Evolutionary conservation across 2,888 invertebrate genomes (phyloP).

Genomic region (Rhagium mordax): DNA sequence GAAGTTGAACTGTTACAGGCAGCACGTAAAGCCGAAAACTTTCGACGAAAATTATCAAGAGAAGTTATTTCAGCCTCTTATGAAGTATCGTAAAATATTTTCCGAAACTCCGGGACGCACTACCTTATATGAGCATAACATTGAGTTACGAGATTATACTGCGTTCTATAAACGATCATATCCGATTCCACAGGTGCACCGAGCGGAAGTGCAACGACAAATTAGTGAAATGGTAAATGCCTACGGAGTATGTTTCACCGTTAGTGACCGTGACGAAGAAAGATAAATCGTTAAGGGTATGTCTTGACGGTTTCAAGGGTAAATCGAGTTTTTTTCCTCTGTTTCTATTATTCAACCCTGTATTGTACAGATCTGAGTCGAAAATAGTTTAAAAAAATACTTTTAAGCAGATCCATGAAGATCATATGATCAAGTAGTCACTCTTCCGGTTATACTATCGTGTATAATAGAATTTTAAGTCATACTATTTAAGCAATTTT

Average conservation of each 20-base stretch:
- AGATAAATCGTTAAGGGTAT: neutral
- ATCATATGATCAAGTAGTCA: too few relatives aligned
- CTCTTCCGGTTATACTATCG: too few relatives aligned
- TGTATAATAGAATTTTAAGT: too few relatives aligned
- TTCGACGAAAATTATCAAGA: neutral
- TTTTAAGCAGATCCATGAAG: too few relatives aligned
- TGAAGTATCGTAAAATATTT: constrained; percentile 15
- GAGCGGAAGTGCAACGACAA: constrained; percentile 1
- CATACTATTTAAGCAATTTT: too few relatives aligned
- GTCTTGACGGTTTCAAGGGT: too few relatives aligned
- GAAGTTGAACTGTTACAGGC: neutral
- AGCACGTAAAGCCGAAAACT: neutral
- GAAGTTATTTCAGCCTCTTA: neutral
- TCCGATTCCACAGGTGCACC: neutral
- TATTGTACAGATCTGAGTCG: too few relatives aligned
- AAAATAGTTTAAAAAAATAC: too few relatives aligned
- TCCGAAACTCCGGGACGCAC: constrained; percentile 26
- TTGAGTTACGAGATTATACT: constrained; percentile 13
- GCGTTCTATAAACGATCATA: constrained; percentile 15
- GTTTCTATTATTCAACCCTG: too few relatives aligned
- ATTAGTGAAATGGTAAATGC: constrained; percentile 5
- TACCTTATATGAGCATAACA: constrained; percentile 8
- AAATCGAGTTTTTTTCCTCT: too few relatives aligned
- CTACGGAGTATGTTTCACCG: neutral
- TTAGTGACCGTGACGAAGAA: neutral